These are phyloP conservation scores for Ia io DNA, from an alignment of 2,113 vertebrate species.

Conservation along the genomic window DNA sequence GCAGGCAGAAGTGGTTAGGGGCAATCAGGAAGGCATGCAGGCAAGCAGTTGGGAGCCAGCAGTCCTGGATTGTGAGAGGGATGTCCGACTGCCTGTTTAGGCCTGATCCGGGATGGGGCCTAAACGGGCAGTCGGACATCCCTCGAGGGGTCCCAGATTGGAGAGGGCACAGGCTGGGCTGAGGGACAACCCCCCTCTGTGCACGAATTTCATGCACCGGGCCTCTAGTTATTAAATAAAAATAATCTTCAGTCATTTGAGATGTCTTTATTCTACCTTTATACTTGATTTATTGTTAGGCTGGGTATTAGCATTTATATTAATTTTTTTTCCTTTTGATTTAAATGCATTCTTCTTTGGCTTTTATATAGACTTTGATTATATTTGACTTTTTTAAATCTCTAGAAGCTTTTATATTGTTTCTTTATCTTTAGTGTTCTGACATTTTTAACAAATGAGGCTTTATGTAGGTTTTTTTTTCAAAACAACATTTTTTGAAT, in stretches of 20 bases:
- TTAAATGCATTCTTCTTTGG: slow-evolving; percentile 16
- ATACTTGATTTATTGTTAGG: neutral
- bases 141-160: no score
- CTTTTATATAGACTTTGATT: neutral
- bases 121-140: no score
- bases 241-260: neutral
- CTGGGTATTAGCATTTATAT: neutral
- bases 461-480: neutral
- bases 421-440: neutral
- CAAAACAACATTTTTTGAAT: neutral
- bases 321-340: neutral
- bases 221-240: neutral
- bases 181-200: no score
- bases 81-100: no score
- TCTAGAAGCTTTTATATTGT: neutral
- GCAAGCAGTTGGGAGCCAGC: no score
- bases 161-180: no score
- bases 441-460: neutral
- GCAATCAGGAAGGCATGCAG: no score
- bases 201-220: no score
- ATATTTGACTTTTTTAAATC: neutral
- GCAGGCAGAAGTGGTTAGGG: no score
- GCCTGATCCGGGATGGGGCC: no score
- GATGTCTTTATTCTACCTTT: neutral
- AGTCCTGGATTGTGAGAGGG: no score